These are phyloP conservation scores for Thera britannica DNA, from an alignment of 2,888 invertebrate genomes.

Conservation along the genomic window DNA sequence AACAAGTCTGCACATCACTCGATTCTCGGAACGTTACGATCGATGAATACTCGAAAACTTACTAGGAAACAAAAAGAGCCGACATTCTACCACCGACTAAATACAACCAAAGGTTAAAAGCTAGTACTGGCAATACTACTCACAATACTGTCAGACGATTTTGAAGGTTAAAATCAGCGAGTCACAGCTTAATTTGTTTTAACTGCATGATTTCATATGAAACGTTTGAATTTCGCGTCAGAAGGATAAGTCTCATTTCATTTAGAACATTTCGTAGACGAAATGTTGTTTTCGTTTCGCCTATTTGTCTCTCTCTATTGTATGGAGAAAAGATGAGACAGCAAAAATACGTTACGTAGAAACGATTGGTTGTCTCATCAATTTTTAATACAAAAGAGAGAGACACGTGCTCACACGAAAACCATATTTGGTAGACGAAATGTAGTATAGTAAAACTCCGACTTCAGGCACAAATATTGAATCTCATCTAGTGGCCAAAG, in stretches of 20 bases:
- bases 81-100: conserved; percentile 24
- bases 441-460: no score
- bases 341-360: no score
- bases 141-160: conserved; percentile 43
- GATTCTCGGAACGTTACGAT: conserved; percentile 22
- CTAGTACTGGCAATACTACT: conserved; percentile 12
- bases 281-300: no score
- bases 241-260: no score
- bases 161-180: conserved; percentile 33
- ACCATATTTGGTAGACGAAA: no score
- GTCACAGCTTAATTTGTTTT: not conserved
- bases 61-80: conserved; percentile 44
- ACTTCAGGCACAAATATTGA: not conserved
- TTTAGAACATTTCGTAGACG: no score
- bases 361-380: no score
- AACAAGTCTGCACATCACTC: conserved; percentile 23
- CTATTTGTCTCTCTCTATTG: no score
- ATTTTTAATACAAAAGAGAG: no score
- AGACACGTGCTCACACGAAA: no score
- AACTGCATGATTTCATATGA: no score
- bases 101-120: not conserved
- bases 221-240: not conserved
- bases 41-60: conserved; percentile 38
- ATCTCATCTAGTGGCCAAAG: not conserved
- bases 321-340: no score